Evolutionary conservation across 2,797 vertebrate species (phyloP), one percentile per base, ranked within the genome.

Genomic region (Pogonophryne albipinna): DNA sequence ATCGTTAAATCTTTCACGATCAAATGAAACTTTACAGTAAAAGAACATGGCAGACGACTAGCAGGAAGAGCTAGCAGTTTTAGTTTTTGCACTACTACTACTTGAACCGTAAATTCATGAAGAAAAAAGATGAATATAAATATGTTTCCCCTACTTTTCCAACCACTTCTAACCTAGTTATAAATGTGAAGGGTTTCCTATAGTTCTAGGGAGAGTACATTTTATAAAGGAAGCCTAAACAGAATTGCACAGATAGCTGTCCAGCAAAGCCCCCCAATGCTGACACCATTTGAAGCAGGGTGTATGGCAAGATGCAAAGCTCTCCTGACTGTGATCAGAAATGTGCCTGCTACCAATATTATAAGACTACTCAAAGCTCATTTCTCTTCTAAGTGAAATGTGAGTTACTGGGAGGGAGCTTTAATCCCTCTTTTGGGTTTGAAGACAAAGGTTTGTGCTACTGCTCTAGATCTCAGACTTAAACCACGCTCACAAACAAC

Each of bases 131-230:
- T 38, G 8, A 38, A 38, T 38, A 38, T 38, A 38, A 38, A 38
- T 38, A 9, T 2, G 8, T 38, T 38, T 38, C 34, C 34, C 34
- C 34, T 38, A 38, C 34, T 38, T 38, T 38, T 66, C 17, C 73
- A 65, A 49, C 42, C 44, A 20, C 52, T 63, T 71, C 17, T 16
- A 27, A 79, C 44, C 55, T 66, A 74, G 59, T 10, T 14, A 23
- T 10, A 42, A 73, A 76, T 17, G 1, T 41, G 1, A 59, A 49
- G 10, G 0, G 6, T 46, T 55, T 42, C 65, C 51, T 38, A 38
- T 2, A 38, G 34, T 38, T 38, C 34, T 38, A 38, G 34, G 34
- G 34, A 38, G 17, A 68, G 38, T 31, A n/a, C 23, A 44, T 60
- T 63, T 61, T 16, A 31, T 12, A 4, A 58, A 41, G 55, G 52